A percentile compares a stretch with the other conserved stretches of the same genome.
phyloP scores from a whole-genome alignment of 2,888 invertebrate genomes.

The Isotomurus palustris region DNA sequence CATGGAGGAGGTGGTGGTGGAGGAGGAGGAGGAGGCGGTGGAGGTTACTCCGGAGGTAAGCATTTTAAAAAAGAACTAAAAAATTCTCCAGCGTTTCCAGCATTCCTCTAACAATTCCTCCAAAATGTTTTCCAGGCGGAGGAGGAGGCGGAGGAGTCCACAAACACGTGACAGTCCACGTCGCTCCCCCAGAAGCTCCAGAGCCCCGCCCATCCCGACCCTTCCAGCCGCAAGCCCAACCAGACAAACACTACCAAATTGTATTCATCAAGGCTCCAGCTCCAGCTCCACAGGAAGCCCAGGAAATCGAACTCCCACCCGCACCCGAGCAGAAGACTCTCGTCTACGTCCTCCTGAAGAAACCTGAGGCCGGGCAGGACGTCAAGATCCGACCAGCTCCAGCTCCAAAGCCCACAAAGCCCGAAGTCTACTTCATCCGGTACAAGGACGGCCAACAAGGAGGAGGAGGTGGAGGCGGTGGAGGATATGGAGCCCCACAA shows the following conservation, averaged over 20 bases:
- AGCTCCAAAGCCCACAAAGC: conserved; percentile 24
- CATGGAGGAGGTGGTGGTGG: not conserved
- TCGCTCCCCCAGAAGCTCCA: conserved; percentile 24
- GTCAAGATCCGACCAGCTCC: conserved; percentile 34
- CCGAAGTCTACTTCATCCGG: conserved; percentile 28
- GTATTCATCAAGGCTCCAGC: conserved; percentile 33
- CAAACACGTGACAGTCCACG: conserved; percentile 32
- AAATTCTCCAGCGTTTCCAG: not conserved
- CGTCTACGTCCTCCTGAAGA: conserved; percentile 30
- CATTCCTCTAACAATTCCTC: not conserved
- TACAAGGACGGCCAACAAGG: conserved; percentile 27
- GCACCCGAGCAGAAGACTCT: conserved; percentile 27
- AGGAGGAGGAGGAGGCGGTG: conserved; percentile 6
- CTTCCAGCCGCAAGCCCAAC: conserved; percentile 12
- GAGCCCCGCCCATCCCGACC: conserved; percentile 21
- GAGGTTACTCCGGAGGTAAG: conserved; percentile 9
- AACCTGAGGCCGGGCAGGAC: conserved; percentile 31
- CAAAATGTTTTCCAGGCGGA: not conserved
- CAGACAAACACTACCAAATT: conserved; percentile 32
- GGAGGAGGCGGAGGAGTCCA: conserved; percentile 13
- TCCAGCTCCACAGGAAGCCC: conserved; percentile 27
- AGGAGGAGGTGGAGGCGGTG: conserved; percentile 2
- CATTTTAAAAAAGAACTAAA: not conserved
- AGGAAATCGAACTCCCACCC: conserved; percentile 31
- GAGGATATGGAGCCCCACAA: conserved; percentile 20